These are phyloP conservation scores for Catharus fuscescens DNA, from an alignment of 2,113 vertebrate genomes.

Conservation along the genomic window DNA sequence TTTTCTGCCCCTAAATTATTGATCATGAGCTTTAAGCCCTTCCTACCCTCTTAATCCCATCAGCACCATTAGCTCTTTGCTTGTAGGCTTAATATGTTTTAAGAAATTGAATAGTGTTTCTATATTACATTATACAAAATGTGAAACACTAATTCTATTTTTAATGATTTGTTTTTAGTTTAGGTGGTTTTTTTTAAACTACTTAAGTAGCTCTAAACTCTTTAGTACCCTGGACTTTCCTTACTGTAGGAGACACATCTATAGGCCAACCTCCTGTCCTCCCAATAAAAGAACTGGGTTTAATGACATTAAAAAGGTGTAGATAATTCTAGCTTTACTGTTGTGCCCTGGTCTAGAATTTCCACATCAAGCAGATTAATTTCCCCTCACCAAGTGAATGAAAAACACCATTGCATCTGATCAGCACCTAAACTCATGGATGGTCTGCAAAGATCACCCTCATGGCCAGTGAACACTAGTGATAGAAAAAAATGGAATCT, in stretches of 20 bases:
- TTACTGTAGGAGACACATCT: background rate
- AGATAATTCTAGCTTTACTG: background rate
- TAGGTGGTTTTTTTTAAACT: background rate
- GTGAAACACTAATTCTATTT: conserved; percentile 12
- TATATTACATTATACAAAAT: background rate
- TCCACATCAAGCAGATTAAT: background rate
- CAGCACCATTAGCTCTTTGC: conserved; percentile 42
- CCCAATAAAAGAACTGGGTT: background rate
- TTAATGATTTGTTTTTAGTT: conserved; percentile 29
- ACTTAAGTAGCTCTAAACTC: background rate
- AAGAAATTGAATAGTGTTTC: background rate
- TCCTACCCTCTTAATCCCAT: conserved; percentile 14
- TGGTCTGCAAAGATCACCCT: background rate
- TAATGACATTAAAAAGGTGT: background rate
- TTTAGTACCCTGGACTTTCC: background rate
- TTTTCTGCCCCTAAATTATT: conserved; percentile 24
- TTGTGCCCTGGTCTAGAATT: background rate
- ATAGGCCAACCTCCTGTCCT: background rate
- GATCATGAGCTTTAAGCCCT: background rate
- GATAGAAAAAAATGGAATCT: background rate
- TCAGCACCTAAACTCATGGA: background rate
- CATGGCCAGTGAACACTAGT: background rate
- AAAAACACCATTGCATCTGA: background rate
- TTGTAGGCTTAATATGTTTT: background rate
- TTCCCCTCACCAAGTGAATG: background rate